Base-by-base conservation (phyloP, 2,797 vertebrate species). In the Danio aesculapii region DNA sequence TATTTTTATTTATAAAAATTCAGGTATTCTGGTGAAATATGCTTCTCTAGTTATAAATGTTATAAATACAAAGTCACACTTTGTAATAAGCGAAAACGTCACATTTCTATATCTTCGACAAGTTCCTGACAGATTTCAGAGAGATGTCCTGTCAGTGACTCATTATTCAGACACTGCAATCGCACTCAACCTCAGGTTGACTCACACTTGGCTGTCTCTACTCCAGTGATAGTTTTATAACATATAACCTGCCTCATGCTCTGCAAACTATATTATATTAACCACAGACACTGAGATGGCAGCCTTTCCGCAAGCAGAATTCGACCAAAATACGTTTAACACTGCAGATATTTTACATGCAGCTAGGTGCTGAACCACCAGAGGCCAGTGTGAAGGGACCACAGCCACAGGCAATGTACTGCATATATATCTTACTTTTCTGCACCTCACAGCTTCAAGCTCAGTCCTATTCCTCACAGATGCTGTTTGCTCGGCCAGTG, bases 391-490 rank as follows among this genome's bases (percentile, higher is more conserved):
- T 82, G 86, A 85, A 86, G 86, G 89, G 87, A 86, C 75, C 17
- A 7, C 6, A 41, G 53, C 77, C 46, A 68, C 44, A 63, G 77
- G 67, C 78, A 84, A 64, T 68, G 46, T 16, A 30, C 44, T 47
- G n/a, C 21, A 67, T 5, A 75, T 87, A 89, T 89, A 85, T 91
- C 88, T 87, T 46, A 81, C 77, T 71, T 92, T 91, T 92, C 88
- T 86, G 64, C 90, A 92, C 86, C 84, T 88, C 75, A 13, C 50
- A 75, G 70, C 67, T 6, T 78, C 58, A 7, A 44, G 16, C 81
- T 85, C 86, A 85, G 67, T 77, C 53, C 67, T 63, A 67, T 43
- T 77, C 86, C 84, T 64, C 43, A 41, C 59, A 83, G 70, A 71
- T 46, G 72, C 41, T 30, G 46, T 75, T 75, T 68, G 19, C 46